These are phyloP conservation scores for Xiphophorus hellerii DNA, from an alignment of 2,113 vertebrate genomes.

Conservation along the genomic window DNA sequence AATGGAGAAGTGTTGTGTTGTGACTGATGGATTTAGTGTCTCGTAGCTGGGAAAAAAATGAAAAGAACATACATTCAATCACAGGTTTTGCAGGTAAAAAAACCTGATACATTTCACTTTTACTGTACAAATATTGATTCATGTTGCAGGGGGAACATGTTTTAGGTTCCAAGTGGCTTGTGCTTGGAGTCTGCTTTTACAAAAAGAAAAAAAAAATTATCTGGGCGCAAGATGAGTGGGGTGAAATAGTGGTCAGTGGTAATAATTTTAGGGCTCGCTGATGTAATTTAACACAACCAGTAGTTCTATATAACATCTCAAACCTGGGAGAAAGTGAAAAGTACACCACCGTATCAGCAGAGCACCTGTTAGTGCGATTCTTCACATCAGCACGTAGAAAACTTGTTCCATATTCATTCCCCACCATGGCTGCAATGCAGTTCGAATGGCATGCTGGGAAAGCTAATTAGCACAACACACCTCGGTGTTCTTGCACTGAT, in stretches of 20 bases:
- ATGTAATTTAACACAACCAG: slow-evolving; percentile 1
- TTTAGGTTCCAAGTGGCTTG: not conserved
- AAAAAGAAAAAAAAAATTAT: no score
- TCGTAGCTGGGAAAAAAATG: slow-evolving; percentile 82
- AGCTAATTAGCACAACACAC: slow-evolving; percentile 80
- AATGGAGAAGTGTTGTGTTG: slow-evolving; percentile 91
- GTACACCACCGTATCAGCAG: slow-evolving; percentile 24
- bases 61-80: not conserved
- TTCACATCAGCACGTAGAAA: slow-evolving; percentile 64
- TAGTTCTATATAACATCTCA: not conserved
- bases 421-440: slow-evolving; percentile 73
- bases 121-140: not conserved
- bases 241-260: no score
- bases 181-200: not conserved
- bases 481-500: slow-evolving; percentile 69
- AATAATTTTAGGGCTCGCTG: not conserved
- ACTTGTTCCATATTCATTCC: slow-evolving; percentile 79
- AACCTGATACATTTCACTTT: not conserved
- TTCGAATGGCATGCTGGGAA: slow-evolving; percentile 77
- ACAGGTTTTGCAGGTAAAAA: not conserved
- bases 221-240: no score
- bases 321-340: slow-evolving; percentile 19
- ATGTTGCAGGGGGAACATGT: not conserved
- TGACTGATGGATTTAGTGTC: slow-evolving; percentile 95
- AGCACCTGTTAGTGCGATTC: slow-evolving; percentile 33